Evolutionary conservation across 1,140 invertebrate species (phyloP), one percentile per base, ranked within the genome.

Genomic region (Lasaia peninsularis): DNA sequence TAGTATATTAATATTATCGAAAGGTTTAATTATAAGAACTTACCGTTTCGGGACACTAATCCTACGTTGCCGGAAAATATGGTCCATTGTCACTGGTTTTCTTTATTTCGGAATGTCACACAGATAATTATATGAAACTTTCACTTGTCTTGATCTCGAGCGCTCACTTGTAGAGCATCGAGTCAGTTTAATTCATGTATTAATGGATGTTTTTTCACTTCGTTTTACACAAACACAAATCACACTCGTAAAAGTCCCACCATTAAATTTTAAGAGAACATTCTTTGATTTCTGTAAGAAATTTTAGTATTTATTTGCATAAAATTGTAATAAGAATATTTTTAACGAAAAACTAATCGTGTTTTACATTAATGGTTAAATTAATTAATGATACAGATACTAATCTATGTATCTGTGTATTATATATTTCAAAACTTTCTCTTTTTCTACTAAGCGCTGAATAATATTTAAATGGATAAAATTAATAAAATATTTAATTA

Each of bases 41-140:
- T 64, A 88, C 85, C 85, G 75, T 72, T 86, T 86, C 63, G 85
- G 82, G 56, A 88, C 71, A 67, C 71, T 82, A 58, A 88, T 77
- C 71, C 85, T 75, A 54, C 84, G 67, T 58, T 84, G 85, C 65
- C 82, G 79, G 78, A 88, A 86, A 67, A 86, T 72, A 73, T 83
- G 78, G 61, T 88, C 82, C 85, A 86, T 86, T 85, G 78, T 84
- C 67, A 65, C 75, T 71, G 60, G 64, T 67, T 73, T 61, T 71
- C 70, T 60, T 73, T 63, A 67, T 69, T 74, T 69, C 63, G 69
- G 69, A 73, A 65, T 75, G 69, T 75, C 69, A 69, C 78, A 80
- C 80, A 58, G 63, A 66, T 76, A 78, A 85, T 80, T 78, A 71
- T 61, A 68, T 62, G 58, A 49, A 69, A 81, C 84, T 87, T 87